Evolutionary conservation across 2,113 vertebrate species (phyloP), one percentile per base, ranked within the genome.

Genomic region (Oncorhynchus kisutch): DNA sequence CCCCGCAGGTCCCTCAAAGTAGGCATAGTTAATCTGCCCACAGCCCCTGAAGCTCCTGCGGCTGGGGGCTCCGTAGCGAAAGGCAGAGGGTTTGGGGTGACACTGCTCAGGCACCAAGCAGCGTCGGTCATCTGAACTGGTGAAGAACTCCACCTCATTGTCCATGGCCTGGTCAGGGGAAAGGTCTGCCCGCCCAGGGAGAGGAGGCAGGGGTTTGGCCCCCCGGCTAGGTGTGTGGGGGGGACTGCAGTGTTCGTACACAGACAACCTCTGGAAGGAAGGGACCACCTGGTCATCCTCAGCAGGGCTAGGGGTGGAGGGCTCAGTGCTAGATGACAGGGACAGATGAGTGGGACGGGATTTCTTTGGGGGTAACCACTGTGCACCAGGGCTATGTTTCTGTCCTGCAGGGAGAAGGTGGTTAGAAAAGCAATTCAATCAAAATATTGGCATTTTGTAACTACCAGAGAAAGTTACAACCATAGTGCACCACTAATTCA

Each of bases 11-110:
- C 95, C 88, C 5, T 98, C 97, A n/a, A 95, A 95, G 72, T 98
- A 99, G 0, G 96, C 98, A 0, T 95, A 95, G 82, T 99, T 99
- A 86, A 97, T 95, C 73, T 96, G 95, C 62, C 97, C 98, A 0
- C 93, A 95, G 67, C 94, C 95, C 60, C 95, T 91, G 78, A 98
- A 95, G 90, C 98, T 98, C 71, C 94, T 90, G 31, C 94, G 89
- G 75, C 93, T 90, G 0, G 93, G 92, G 67, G 81, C 81, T 0
- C 90, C 89, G 0, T 92, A 89, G 48, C 92, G 93, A 84, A 98
- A 95, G 45, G 89, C 66, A 3, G 93, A 88, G 16, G 90, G 78
- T 70, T 90, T 89, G 65, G 80, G 70, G 70, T 79, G 86, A 25
- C 16, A 34, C 67, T 90, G 90, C 70, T 94, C 93, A 20, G 97